Percentiles rank a stretch among this genome's conserved stretches.
Evolutionary conservation across 2,113 vertebrate genomes (phyloP).

Genomic region (Bucco capensis): DNA sequence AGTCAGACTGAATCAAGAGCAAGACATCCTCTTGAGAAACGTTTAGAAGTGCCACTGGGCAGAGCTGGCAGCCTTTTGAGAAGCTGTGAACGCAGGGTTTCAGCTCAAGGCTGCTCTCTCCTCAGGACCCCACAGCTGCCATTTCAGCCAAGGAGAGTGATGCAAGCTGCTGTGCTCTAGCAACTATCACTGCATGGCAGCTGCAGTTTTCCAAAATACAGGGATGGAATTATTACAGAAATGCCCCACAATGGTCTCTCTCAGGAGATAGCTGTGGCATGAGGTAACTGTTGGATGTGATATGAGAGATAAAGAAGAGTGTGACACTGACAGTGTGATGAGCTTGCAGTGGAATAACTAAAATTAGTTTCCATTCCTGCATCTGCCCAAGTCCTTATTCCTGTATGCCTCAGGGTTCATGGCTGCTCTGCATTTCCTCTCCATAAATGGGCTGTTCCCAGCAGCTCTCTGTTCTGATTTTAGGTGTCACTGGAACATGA

Average conservation of each 20-base stretch:
- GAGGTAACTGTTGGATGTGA: constrained; percentile 46
- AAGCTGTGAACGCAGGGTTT: not conserved
- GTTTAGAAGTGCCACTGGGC: not conserved
- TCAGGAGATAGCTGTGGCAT: constrained; percentile 37
- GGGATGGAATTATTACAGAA: constrained; percentile 22
- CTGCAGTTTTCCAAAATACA: constrained; percentile 6
- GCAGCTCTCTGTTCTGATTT: not conserved
- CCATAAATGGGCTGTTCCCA: constrained; percentile 57
- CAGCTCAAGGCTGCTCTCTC: not conserved
- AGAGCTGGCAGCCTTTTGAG: not conserved
- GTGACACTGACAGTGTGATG: constrained; percentile 67
- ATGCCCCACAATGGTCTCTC: not conserved
- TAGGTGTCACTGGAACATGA: not conserved
- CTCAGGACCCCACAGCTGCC: not conserved
- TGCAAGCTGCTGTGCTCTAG: not conserved
- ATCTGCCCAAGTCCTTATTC: constrained; percentile 7
- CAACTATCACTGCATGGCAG: not conserved
- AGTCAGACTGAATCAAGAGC: not conserved
- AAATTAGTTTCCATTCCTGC: constrained; percentile 63
- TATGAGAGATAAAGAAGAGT: constrained; percentile 56
- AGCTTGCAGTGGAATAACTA: constrained; percentile 56
- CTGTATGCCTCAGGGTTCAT: not conserved
- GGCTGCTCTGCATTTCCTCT: constrained; percentile 22
- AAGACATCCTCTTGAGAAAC: not conserved
- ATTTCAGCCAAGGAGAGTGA: not conserved